Evolutionary conservation across 2,888 invertebrate species (phyloP).

Genomic region (Meganola albula): DNA sequence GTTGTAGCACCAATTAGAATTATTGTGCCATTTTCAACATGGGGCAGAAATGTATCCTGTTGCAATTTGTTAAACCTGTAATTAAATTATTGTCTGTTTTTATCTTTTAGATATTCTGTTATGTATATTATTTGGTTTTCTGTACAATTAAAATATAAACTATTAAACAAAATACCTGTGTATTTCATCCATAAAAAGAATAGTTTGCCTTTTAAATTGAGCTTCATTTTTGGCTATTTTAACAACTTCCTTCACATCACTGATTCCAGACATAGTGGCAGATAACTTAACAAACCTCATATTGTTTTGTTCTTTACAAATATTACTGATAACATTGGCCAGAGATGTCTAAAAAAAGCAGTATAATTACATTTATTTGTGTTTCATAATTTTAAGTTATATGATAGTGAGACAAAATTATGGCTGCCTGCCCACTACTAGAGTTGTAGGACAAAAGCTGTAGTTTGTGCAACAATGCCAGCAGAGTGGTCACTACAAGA

Average conservation of each 20-base stretch:
- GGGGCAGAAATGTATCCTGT: slow-evolving; percentile 88
- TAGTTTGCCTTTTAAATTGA: slow-evolving; percentile 82
- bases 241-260: slow-evolving; percentile 86
- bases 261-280: slow-evolving; percentile 86
- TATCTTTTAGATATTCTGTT: too few relatives aligned
- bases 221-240: slow-evolving; percentile 84
- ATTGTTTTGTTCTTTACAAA: slow-evolving; percentile 78
- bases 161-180: slow-evolving; percentile 81
- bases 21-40: slow-evolving; percentile 88
- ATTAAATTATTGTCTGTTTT: too few relatives aligned
- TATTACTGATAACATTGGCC: slow-evolving; percentile 83
- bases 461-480: too few relatives aligned
- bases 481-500: too few relatives aligned
- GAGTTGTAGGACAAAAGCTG: too few relatives aligned
- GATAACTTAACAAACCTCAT: slow-evolving; percentile 85
- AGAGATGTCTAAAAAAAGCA: slow-evolving; percentile 86
- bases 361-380: too few relatives aligned
- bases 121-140: too few relatives aligned
- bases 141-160: too few relatives aligned
- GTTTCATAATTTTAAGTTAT: too few relatives aligned
- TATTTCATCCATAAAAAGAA: slow-evolving; percentile 92
- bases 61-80: slow-evolving; percentile 87
- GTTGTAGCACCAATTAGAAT: slow-evolving; percentile 90
- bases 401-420: too few relatives aligned
- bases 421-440: too few relatives aligned